Evolutionary conservation across 2,113 vertebrate genomes (phyloP).

Genomic region (Guaruba guarouba): DNA sequence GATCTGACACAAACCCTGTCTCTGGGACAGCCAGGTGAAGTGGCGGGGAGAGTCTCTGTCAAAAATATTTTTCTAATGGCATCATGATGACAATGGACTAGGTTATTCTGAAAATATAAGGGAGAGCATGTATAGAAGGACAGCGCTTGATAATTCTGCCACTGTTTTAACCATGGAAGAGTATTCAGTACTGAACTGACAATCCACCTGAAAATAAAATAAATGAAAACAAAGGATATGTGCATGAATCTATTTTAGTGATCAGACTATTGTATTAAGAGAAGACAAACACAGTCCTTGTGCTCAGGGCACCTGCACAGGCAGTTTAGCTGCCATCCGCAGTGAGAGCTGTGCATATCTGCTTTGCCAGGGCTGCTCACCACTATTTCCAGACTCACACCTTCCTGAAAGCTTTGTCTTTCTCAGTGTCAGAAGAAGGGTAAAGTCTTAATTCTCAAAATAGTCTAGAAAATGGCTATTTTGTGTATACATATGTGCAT

Average conservation of each 20-base stretch:
- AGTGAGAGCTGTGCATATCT: rapidly evolving
- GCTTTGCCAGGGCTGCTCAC: background rate
- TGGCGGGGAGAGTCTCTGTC: background rate
- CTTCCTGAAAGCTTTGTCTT: background rate
- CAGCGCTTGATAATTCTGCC: background rate
- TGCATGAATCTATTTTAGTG: background rate
- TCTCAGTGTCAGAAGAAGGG: background rate
- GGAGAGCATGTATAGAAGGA: background rate
- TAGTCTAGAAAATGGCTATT: background rate
- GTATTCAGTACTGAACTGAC: background rate
- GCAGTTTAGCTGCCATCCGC: background rate
- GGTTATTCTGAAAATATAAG: background rate
- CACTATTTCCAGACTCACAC: background rate
- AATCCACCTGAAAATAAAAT: background rate
- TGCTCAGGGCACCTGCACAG: background rate
- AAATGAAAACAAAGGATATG: background rate
- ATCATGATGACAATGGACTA: background rate
- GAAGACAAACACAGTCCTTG: background rate
- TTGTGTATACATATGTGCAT: background rate
- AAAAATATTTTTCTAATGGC: background rate
- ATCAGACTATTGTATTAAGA: background rate
- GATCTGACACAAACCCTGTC: background rate
- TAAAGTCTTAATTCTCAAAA: background rate
- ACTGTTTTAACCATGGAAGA: background rate
- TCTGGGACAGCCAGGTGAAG: background rate